These are phyloP conservation scores for Danaus chrysippus DNA, from an alignment of 2,888 invertebrate species.

Conservation along the genomic window DNA sequence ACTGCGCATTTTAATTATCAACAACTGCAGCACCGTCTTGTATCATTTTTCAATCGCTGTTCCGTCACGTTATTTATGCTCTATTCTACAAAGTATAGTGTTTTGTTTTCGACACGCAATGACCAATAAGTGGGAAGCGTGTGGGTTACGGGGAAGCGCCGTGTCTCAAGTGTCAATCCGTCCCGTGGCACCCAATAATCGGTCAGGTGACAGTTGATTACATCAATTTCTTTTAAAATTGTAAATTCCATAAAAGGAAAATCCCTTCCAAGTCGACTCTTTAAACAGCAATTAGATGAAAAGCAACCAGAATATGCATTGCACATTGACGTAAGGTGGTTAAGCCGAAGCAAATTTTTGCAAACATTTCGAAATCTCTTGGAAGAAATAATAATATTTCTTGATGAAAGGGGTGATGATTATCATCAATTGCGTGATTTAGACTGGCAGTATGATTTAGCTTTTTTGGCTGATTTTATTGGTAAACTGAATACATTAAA, in stretches of 20 bases:
- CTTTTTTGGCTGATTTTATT: conserved; percentile 33
- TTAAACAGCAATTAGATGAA: conserved; percentile 32
- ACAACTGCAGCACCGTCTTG: too few species aligned
- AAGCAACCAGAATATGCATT: conserved; percentile 31
- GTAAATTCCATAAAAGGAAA: conserved; percentile 31
- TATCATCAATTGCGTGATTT: conserved; percentile 30
- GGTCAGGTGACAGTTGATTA: too few species aligned
- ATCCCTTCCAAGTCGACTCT: conserved; percentile 29
- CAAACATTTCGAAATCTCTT: conserved; percentile 34
- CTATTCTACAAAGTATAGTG: too few species aligned
- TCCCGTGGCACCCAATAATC: too few species aligned
- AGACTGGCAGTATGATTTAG: conserved; percentile 36
- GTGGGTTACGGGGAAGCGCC: too few species aligned
- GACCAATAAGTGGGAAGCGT: too few species aligned
- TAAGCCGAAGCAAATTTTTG: conserved; percentile 36
- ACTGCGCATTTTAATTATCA: too few species aligned
- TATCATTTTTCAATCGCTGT: too few species aligned
- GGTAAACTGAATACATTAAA: conserved; percentile 32
- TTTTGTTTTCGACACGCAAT: too few species aligned
- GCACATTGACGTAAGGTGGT: conserved; percentile 35
- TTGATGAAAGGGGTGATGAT: conserved; percentile 31
- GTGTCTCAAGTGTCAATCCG: too few species aligned
- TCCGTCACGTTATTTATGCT: too few species aligned
- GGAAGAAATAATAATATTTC: conserved; percentile 33
- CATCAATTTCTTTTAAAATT: conserved; percentile 24